Conservation (phyloP, 2,888 invertebrate genomes). For the Polietes domitor region DNA sequence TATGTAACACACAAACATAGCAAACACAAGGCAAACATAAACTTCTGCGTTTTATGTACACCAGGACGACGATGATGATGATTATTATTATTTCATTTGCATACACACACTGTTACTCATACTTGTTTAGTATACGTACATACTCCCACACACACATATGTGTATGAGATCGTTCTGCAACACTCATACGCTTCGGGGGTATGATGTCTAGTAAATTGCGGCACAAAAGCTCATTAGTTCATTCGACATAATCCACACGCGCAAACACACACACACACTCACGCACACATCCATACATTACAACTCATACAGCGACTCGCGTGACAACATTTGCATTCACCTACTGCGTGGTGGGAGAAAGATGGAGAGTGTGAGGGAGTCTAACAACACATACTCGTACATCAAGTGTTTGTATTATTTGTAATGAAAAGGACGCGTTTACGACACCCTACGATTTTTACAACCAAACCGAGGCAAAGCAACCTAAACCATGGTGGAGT, state of each 20-base stretch:
- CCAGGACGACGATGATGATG: constrained; percentile 23
- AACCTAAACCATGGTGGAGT: no score
- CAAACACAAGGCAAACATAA: neutral
- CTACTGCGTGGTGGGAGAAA: no score
- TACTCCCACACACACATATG: neutral
- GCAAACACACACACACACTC: neutral
- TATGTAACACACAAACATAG: neutral
- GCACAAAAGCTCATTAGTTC: constrained; percentile 19
- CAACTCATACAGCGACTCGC: no score
- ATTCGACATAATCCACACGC: constrained; percentile 8
- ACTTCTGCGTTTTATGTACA: constrained; percentile 7
- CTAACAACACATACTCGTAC: no score
- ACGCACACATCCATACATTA: neutral
- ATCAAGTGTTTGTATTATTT: no score
- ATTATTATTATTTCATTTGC: constrained; percentile 40
- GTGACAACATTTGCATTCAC: no score
- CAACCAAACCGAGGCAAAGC: no score
- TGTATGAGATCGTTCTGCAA: neutral
- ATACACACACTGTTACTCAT: neutral
- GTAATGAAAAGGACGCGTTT: no score
- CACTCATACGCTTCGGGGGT: constrained; percentile 14
- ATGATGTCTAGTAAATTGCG: neutral
- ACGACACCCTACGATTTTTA: no score
- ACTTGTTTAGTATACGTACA: neutral
- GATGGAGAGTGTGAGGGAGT: no score